Base-by-base conservation (phyloP, 2,888 invertebrate species). In the Gisinianus flammeolus region DNA sequence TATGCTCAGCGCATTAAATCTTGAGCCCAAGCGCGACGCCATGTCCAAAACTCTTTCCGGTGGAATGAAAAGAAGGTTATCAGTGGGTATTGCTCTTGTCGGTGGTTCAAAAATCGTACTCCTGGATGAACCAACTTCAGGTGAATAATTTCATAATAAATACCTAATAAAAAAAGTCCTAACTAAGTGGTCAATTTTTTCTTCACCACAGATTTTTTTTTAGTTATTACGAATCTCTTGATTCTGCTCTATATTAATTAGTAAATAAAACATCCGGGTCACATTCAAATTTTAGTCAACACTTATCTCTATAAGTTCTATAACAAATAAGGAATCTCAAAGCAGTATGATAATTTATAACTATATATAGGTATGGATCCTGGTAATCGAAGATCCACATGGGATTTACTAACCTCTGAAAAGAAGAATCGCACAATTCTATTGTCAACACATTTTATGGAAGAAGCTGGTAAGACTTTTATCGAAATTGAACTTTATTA, bases 51-150 rank as follows among this genome's bases (percentile, higher is more conserved):
- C 90, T 69, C 88, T 97, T 79, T 97, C 97, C 0, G 97, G 97
- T 24, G 97, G 97, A 16, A 97, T 97, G 91, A 94, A 95, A 88
- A 90, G 97, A 75, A 93, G 96, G 82, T 87, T 97, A 62, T 95
- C 94, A 68, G 90, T 97, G 28, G 95, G 93, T 33, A 94, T 96
- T 87, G 94, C 96, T 0, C 89, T 96, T 66, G 91, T 94, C 52
- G 95, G 95, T 0, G 91, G 91, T 0, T 82, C 79, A 16, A 73
- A 74, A 22, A 64, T 54, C 19, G 54, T 54, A 3, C 54, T 54
- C 4, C n/a, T 54, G 16, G 54, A 54, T 54, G 54, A 54, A 16
- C 54, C 54, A 3, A 54, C 54, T 5, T n/a, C 19, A n/a, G 54
- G 54, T 54, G n/a, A 54, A n/a, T n/a, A n/a, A n/a, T n/a, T n/a